A percentile compares a stretch with the other conserved stretches of the same genome.
Conservation (phyloP, 2,113 vertebrate genomes). For the Parotia lawesii region DNA sequence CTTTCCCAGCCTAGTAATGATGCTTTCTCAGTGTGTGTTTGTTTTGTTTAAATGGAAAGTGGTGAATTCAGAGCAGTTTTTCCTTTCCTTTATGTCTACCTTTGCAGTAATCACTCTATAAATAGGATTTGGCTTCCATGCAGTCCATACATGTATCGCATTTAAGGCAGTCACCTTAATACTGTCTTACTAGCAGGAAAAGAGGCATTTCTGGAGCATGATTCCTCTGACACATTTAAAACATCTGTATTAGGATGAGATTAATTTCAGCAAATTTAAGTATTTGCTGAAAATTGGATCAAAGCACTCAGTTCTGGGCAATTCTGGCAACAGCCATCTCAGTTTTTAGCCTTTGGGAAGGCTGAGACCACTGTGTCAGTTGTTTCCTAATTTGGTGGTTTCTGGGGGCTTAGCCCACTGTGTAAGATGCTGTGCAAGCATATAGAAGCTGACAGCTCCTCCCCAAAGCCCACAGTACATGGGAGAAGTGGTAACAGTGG, state of each 20-base stretch:
- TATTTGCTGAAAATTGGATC: background rate
- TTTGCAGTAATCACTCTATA: background rate
- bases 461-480: background rate
- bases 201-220: background rate
- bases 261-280: background rate
- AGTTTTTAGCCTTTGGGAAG: background rate
- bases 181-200: background rate
- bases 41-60: background rate
- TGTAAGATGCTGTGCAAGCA: background rate
- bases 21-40: background rate
- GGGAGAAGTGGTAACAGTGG: background rate
- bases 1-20: background rate
- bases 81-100: background rate
- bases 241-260: background rate
- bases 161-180: background rate
- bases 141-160: background rate
- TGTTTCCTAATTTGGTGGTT: background rate
- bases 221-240: background rate
- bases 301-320: background rate
- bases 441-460: background rate
- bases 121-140: background rate
- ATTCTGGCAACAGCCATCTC: background rate
- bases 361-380: background rate
- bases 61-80: background rate
- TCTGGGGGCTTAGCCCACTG: background rate